A percentile compares a stretch with the other conserved stretches of the same genome.
Evolutionary conservation across 2,888 invertebrate species (phyloP).

Genomic region (Oscheius sp.): DNA sequence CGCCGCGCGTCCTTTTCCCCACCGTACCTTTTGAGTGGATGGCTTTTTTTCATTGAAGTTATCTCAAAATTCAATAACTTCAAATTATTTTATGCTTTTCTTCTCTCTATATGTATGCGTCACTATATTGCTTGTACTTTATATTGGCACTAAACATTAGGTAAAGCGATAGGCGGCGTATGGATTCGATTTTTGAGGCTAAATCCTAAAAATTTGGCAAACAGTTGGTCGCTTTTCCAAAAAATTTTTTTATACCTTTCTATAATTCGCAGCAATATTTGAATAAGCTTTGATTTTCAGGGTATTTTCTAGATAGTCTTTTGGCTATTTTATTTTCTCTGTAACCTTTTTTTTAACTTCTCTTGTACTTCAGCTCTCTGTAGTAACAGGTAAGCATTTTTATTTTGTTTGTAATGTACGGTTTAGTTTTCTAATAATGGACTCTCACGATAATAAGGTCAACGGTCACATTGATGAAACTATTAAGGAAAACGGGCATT

Average conservation of each 20-base stretch:
- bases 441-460: slow-evolving; percentile 55
- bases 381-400: slow-evolving; percentile 37
- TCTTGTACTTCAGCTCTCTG: slow-evolving; percentile 36
- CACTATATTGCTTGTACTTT: too few species aligned
- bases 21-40: too few species aligned
- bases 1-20: too few species aligned
- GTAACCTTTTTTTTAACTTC: slow-evolving; percentile 45
- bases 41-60: too few species aligned
- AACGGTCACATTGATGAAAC: slow-evolving; percentile 52
- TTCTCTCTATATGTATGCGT: too few species aligned
- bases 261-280: background rate
- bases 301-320: slow-evolving; percentile 63
- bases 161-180: too few species aligned
- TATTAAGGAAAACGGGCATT: slow-evolving; percentile 57
- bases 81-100: too few species aligned
- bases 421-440: slow-evolving; percentile 40
- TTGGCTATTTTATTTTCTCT: slow-evolving; percentile 56
- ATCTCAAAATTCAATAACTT: too few species aligned
- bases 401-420: background rate
- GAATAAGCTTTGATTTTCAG: too few species aligned
- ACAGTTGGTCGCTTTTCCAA: background rate
- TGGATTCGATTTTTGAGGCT: too few species aligned
- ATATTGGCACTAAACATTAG: too few species aligned
- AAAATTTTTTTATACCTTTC: background rate
- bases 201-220: too few species aligned